Evolutionary conservation across 2,888 invertebrate species (phyloP), one percentile per base, ranked within the genome.

Genomic region (Papilio demoleus): DNA sequence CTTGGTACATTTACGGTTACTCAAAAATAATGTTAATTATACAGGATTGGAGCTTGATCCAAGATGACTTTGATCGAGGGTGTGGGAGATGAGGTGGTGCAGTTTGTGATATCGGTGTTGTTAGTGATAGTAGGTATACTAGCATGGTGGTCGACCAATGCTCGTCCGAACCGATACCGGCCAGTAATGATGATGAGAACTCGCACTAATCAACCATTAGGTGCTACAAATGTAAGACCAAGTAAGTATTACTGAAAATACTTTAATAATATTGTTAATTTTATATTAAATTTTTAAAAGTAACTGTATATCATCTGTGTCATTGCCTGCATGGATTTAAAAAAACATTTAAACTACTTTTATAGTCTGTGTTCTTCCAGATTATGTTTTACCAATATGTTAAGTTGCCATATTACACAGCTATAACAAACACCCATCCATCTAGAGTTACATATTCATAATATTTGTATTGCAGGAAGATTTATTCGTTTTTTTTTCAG

Each of bases 11-110:
- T 31, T 31, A 31, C 3, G 6, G 6, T 4, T 45, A 45, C 12
- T 5, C 38, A 36, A n/a, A 0, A 31, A 34, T 34, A 17, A 34
- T 42, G 1, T 56, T 24, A 9, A 60, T 42, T 42, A 31, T 60
- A 11, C 36, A 66, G 69, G 61, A 70, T 70, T 70, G 69, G 65
- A 27, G 62, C 56, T 45, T 72, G 76, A 72, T 67, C 63, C 81
- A 94, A 82, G 79, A 96, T 96, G 96, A 91, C 96, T 76, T 88
- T 97, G 79, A 96, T 97, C 76, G 96, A 97, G 83, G 97, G 97
- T 59, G 93, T 97, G 69, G 97, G 97, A 27, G 96, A 97, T 88
- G 97, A 97, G 92, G 97, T 97, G 71, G 94, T 95, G 61, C 94
- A 96, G 80, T 95, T 97, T 80, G 92, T 95, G 63, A 88, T 94